Evolutionary conservation across 2,113 vertebrate genomes (phyloP).

Genomic region (Hirundichthys speculiger): DNA sequence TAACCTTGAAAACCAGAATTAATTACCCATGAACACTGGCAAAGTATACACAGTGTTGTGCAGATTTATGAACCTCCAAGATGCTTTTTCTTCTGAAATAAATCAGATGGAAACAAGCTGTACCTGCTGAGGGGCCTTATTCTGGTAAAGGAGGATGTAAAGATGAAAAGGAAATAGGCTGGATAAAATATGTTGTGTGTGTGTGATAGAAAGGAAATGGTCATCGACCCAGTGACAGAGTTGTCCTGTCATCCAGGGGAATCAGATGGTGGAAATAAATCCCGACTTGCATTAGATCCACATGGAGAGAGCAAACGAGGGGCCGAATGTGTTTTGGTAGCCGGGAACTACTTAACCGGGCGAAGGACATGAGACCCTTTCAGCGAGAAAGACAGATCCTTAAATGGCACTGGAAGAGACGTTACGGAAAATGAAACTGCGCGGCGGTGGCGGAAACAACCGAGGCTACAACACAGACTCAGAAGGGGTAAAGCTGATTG

Average conservation of each 20-base stretch:
- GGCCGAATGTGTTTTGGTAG: background rate
- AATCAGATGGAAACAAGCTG: no score
- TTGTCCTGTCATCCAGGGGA: no score
- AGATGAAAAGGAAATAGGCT: background rate
- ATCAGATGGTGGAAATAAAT: background rate
- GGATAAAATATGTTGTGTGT: no score
- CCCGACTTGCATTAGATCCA: background rate
- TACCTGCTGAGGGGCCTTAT: no score
- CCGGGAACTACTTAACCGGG: background rate
- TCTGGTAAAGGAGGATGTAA: no score
- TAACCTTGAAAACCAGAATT: no score
- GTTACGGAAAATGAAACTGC: background rate
- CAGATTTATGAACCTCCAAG: no score
- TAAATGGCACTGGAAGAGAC: no score
- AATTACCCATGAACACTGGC: no score
- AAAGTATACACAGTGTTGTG: no score
- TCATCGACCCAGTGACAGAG: background rate
- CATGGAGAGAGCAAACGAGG: no score
- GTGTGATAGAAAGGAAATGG: background rate
- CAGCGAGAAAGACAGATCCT: background rate
- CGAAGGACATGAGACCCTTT: background rate
- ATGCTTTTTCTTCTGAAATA: no score
- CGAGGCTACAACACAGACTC: slow-evolving; percentile 2
- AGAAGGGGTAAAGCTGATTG: slow-evolving; percentile 24
- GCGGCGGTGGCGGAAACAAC: background rate